Evolutionary conservation across 2,888 invertebrate genomes (phyloP).

Genomic region (Saturnia pavonia): DNA sequence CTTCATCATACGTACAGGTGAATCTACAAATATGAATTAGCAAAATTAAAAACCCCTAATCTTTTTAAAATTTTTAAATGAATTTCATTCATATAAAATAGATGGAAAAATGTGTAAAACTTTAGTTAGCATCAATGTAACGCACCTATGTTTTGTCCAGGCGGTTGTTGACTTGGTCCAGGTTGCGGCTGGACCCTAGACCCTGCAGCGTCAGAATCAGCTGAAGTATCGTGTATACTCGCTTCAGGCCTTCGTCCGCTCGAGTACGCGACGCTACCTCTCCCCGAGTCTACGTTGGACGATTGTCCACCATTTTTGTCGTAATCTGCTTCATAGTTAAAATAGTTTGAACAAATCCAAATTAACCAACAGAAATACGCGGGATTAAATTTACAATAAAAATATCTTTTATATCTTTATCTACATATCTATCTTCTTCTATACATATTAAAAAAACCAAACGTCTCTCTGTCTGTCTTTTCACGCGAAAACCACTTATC

Average conservation of each 20-base stretch:
- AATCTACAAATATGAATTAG: too few relatives aligned
- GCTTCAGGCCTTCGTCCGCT: constrained; percentile 84
- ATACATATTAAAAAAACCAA: too few relatives aligned
- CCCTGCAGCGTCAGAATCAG: constrained; percentile 80
- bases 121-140: neutral
- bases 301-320: constrained; percentile 89
- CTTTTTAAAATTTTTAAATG: too few relatives aligned
- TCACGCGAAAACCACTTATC: too few relatives aligned
- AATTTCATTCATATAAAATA: too few relatives aligned
- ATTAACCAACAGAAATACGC: neutral
- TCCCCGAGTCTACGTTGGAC: constrained; percentile 89
- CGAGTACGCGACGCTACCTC: constrained; percentile 91
- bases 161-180: constrained; percentile 61
- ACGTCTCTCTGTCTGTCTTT: too few relatives aligned
- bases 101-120: too few relatives aligned
- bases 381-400: neutral
- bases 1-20: too few relatives aligned
- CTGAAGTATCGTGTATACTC: constrained; percentile 80
- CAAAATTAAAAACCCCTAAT: too few relatives aligned
- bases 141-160: constrained; percentile 41
- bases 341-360: neutral
- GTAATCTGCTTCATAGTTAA: constrained; percentile 77
- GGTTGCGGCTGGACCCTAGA: constrained; percentile 59
- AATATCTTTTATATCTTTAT: too few relatives aligned
- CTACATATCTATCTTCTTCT: too few relatives aligned